Conservation (phyloP, 2,797 vertebrate genomes). For the Chiropotes sagulatus region DNA sequence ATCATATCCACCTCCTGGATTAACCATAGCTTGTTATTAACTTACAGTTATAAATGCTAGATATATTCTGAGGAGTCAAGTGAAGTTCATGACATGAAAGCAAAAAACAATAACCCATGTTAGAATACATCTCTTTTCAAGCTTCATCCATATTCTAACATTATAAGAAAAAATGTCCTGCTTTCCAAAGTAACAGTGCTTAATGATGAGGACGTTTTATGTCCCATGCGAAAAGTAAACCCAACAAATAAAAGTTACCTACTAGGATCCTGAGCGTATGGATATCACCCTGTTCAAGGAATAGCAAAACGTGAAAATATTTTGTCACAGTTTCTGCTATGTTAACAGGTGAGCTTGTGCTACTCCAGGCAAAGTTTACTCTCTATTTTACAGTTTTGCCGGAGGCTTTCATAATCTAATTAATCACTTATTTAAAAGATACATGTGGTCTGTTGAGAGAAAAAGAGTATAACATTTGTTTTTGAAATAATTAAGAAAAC, state of each 20-base stretch:
- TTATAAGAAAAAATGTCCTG: not conserved
- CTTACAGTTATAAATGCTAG: not conserved
- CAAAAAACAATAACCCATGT: not conserved
- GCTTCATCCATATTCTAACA: not conserved
- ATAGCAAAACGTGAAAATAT: not conserved
- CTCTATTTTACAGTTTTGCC: not conserved
- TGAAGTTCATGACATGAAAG: not conserved
- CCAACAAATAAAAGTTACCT: not conserved
- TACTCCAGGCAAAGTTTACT: not conserved
- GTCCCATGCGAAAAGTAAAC: not conserved
- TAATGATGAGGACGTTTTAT: not conserved
- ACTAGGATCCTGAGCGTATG: not conserved
- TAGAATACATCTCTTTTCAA: not conserved
- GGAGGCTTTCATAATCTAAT: not conserved
- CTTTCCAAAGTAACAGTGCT: not conserved
- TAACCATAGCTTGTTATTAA: not conserved
- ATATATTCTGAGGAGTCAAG: not conserved
- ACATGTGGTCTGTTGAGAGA: not conserved
- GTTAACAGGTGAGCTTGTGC: not conserved
- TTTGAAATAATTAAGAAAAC: conserved; percentile 36
- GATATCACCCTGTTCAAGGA: not conserved
- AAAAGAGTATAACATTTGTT: not conserved
- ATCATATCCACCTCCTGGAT: not conserved
- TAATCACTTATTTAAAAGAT: not conserved
- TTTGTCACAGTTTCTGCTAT: not conserved